Evolutionary conservation across 1,140 invertebrate species (phyloP), one percentile per base, ranked within the genome.

Genomic region (Antheraea pernyi): DNA sequence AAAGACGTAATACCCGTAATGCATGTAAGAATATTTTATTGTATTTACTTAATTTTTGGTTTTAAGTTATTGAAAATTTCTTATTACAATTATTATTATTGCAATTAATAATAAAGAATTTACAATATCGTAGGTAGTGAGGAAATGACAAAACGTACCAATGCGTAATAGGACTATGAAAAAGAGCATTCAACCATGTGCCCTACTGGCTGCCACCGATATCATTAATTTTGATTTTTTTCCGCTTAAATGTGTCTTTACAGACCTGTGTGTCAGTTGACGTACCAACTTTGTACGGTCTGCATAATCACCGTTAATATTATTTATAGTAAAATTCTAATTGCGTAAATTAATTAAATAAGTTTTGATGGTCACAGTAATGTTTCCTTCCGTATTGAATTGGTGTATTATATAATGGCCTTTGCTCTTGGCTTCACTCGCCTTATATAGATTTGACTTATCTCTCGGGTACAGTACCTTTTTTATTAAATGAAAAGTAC

Each of bases 201-300:
- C 84, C 84, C 85, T 83, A 76, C 81, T 86, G 79, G 73, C 82
- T 89, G 86, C 86, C 88, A 90, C 79, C 81, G 81, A 86, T 89
- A 90, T 89, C 88, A 91, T 91, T 91, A 91, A 90, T 91, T 91
- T 86, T 87, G 84, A 88, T 87, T 90, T 91, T 86, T 89, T 89
- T 85, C 85, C 74, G 81, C 85, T 86, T 82, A 88, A 86, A 87
- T 80, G 82, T 88, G 84, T 86, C 87, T 91, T 89, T 91, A 91
- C 86, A 89, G 86, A 89, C 85, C 85, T 88, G 82, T 88, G 82
- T 77, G 85, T 81, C 77, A 82, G 87, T 85, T 88, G 85, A 79
- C 81, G 78, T 70, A 77, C 67, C 53, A 72, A 77, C 71, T 70
- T 69, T 8, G 85, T 91, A 90, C 64, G 37, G 88, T 80, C 64